These are phyloP conservation scores for Archilochus colubris DNA, from an alignment of 2,113 vertebrate species.

Conservation along the genomic window DNA sequence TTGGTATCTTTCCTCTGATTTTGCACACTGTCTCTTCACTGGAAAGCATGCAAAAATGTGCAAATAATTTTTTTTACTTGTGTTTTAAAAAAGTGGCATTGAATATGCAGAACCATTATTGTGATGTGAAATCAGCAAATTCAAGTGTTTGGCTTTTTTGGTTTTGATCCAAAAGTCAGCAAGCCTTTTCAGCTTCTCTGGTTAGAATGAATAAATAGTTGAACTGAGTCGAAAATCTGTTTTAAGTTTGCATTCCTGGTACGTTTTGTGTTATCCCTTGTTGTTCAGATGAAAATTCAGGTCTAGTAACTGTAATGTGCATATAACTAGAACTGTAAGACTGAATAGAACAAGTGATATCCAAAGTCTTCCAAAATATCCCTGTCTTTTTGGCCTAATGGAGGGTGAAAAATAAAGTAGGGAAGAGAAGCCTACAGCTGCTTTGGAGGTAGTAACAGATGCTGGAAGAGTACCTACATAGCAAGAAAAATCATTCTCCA, in stretches of 20 bases:
- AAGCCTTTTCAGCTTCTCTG: not conserved
- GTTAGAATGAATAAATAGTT: not conserved
- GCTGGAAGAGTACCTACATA: not conserved
- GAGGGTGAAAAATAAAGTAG: not conserved
- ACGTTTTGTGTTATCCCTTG: not conserved
- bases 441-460: not conserved
- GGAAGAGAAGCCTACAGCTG: not conserved
- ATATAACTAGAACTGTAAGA: not conserved
- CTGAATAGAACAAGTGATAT: not conserved
- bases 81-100: not conserved
- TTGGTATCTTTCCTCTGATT: accelerated
- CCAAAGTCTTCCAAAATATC: not conserved
- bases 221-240: not conserved
- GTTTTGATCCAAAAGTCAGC: not conserved
- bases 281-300: not conserved
- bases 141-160: not conserved
- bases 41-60: not conserved
- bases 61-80: not conserved
- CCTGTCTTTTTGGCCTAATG: not conserved
- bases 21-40: not conserved
- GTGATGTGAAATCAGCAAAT: not conserved
- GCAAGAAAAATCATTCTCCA: not conserved
- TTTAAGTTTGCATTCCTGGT: not conserved
- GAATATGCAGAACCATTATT: not conserved
- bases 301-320: not conserved